phyloP scores from a whole-genome alignment of 2,888 invertebrate genomes.

The Orthosia incerta region DNA sequence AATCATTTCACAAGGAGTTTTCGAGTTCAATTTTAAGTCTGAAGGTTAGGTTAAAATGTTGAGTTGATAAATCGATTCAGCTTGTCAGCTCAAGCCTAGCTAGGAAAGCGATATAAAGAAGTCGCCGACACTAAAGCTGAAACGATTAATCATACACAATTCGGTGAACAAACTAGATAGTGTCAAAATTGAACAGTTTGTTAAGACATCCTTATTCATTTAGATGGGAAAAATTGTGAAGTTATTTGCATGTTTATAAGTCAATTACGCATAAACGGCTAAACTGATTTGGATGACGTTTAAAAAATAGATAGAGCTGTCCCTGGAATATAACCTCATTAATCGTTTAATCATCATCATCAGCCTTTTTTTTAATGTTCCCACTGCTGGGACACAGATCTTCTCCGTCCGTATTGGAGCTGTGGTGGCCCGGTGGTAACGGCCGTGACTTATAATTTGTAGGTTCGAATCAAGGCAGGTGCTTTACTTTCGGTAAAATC shows the following conservation, averaged over 20 bases:
- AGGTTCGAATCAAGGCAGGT: too few species aligned
- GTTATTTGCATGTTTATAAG: not conserved
- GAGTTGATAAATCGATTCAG: slow-evolving; percentile 47
- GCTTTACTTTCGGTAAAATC: too few species aligned
- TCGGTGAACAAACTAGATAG: slow-evolving; percentile 39
- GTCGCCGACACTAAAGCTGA: slow-evolving; percentile 18
- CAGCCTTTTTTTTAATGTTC: too few species aligned
- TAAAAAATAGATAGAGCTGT: too few species aligned
- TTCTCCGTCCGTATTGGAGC: too few species aligned
- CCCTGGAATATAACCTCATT: not conserved
- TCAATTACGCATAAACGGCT: not conserved
- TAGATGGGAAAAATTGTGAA: not conserved
- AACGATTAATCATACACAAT: slow-evolving; percentile 35
- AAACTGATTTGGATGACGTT: not conserved
- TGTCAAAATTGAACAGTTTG: slow-evolving; percentile 28
- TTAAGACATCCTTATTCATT: slow-evolving; percentile 1
- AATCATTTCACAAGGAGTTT: not conserved
- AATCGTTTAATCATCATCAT: not conserved
- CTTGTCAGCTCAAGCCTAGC: slow-evolving; percentile 19
- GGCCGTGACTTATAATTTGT: too few species aligned
- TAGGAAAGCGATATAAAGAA: slow-evolving; percentile 23
- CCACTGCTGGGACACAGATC: too few species aligned
- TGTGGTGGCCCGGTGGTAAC: too few species aligned
- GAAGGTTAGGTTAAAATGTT: slow-evolving; percentile 3
- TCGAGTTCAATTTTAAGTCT: not conserved